Percentiles rank a stretch among this genome's conserved stretches.
These are phyloP conservation scores for Phenganax subtilis DNA, from an alignment of 92 coral and sea anemone species.

Conservation along the genomic window DNA sequence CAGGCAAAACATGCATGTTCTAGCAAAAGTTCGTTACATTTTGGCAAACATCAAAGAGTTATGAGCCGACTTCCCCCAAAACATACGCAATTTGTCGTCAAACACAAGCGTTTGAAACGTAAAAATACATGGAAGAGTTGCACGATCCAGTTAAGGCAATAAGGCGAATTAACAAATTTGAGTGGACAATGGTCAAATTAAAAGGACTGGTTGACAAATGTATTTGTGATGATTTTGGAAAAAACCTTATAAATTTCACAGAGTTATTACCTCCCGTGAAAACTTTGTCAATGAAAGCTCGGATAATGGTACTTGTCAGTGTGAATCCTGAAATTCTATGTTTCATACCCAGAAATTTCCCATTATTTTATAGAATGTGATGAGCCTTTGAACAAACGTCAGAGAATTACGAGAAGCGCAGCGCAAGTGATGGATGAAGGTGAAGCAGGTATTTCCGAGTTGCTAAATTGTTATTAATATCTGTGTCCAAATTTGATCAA, in stretches of 20 bases:
- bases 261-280: not conserved
- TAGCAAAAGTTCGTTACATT: too few relatives aligned
- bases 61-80: too few relatives aligned
- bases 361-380: not conserved
- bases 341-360: not conserved
- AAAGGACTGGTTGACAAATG: not conserved
- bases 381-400: not conserved
- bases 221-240: not conserved
- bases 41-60: too few relatives aligned
- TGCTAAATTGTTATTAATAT: too few relatives aligned
- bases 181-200: not conserved
- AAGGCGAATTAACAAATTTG: not conserved
- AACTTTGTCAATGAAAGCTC: not conserved
- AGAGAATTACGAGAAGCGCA: not conserved
- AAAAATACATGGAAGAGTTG: not conserved
- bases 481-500: not conserved
- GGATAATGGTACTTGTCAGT: not conserved
- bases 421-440: not conserved
- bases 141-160: constrained; percentile 1
- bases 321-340: not conserved
- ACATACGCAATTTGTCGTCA: too few relatives aligned
- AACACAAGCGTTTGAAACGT: too few relatives aligned
- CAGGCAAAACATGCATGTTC: too few relatives aligned
- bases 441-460: not conserved
- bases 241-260: constrained; percentile 2